Base-by-base conservation (phyloP, 2,113 vertebrate genomes). In the Cromileptes altivelis region DNA sequence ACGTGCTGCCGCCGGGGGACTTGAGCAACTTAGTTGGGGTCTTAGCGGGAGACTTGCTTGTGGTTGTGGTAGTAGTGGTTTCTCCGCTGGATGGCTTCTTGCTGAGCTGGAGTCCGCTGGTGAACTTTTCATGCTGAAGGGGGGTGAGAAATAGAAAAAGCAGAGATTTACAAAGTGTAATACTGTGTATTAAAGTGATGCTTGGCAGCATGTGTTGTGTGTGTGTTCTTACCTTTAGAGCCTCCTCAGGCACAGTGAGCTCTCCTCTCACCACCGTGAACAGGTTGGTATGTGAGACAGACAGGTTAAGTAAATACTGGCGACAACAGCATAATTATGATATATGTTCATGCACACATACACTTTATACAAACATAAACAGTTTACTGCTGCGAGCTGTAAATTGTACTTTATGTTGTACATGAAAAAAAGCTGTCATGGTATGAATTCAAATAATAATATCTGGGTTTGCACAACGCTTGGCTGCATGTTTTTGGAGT, bases 51-150 rank as follows among this genome's bases (percentile, higher is more conserved):
- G 92, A 92, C 76, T 85, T 94, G 85, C 65, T 78, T 14, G 82
- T 53, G 80, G 88, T 75, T 62, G 83, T 67, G 27, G 82, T 18
- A 5, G 80, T 50, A 57, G 91, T 83, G 25, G 94, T 92, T 89
- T 99, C 98, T 37, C 93, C 80, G 50, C 94, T 95, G 77, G 95
- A 93, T 40, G 95, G 95, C 89, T 97, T 99, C 83, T 98, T 97
- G 85, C 96, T 96, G 87, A 99, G 95, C 18, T 99, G 97, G 73
- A 99, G 96, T 76, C 98, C 97, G 82, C 98, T 99, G 86, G 97
- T 98, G 94, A 99, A 99, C 93, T 99, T 99, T 90, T 99, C 98
- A 93, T 99, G 98, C 98, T 99, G 88, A n/a, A 84, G 2, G 42
- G n/a, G 85, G 15, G 68, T 62, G 2, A 60, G 23, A 42, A 83